Evolutionary conservation across 2,888 invertebrate genomes (phyloP), one percentile per base, ranked within the genome.

Genomic region (Calameuta idolon): DNA sequence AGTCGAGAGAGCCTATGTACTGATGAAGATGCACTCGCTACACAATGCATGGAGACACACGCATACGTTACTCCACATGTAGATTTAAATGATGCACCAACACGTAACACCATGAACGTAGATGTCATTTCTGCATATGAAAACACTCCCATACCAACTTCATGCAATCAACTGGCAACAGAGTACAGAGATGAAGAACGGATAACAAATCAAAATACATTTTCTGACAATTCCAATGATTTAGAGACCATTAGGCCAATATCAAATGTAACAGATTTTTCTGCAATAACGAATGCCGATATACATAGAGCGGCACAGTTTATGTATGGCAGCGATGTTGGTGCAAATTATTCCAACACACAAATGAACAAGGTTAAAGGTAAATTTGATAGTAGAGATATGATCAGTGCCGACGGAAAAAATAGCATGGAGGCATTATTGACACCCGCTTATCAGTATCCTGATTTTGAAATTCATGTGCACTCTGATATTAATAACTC

Each of bases 21-120:
- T 78, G 77, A 77, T 76, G 75, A 81, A 69, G 76, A 80, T 75
- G 73, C 75, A 77, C 75, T 77, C 82, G 80, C 75, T 76, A 82
- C 83, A 87, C 84, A 80, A 81, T 79, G 82, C 86, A 87, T 86
- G 86, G 88, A 89, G 83, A 91, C 91, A 91, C 91, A 91, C 91
- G 91, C 91, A 87, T 87, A 84, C 82, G 77, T 35, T 83, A 82
- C 80, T 75, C 79, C 82, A 77, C 85, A 85, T 81, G 69, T 82
- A 83, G 83, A 77, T n/a, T 75, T 78, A 79, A 79, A 74, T 33
- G 75, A 79, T 33, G 77, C 77, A 73, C 82, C 79, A 77, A 81
- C 81, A 73, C 79, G 82, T 74, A 83, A 81, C 82, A 79, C 82
- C 73, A 69, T 83, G 76, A 81, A 76, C n/a, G 75, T 81, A 79